Percentiles rank a stretch among this genome's conserved stretches.
Evolutionary conservation across 2,797 vertebrate genomes (phyloP).

Genomic region (Mareca strepera): DNA sequence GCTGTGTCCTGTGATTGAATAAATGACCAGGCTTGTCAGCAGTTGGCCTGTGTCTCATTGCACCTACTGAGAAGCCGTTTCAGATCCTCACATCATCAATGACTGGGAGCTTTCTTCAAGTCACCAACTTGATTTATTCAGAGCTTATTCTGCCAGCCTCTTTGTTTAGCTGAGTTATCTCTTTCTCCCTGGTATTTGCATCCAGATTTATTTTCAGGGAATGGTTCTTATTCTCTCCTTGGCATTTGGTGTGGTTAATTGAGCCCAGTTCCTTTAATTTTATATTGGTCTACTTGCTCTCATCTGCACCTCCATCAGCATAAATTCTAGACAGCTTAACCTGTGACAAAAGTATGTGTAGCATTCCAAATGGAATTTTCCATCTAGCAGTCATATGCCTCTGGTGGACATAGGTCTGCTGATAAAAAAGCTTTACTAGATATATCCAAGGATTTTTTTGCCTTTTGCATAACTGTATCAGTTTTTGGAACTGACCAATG

Average conservation of each 20-base stretch:
- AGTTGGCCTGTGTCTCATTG: neutral
- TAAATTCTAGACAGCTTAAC: neutral
- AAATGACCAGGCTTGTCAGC: neutral
- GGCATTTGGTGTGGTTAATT: neutral
- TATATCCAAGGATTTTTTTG: neutral
- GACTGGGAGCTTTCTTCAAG: neutral
- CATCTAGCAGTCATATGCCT: neutral
- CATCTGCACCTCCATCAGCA: neutral
- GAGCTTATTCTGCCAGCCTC: neutral
- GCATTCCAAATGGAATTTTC: neutral
- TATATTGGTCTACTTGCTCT: neutral
- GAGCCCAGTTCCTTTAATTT: slow-evolving; percentile 35
- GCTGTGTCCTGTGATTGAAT: neutral
- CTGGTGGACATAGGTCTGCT: neutral
- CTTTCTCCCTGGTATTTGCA: neutral
- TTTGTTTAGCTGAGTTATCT: slow-evolving; percentile 32
- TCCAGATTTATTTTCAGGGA: slow-evolving; percentile 10
- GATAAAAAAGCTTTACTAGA: neutral
- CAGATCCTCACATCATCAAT: neutral
- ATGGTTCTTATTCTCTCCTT: neutral
- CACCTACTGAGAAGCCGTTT: neutral
- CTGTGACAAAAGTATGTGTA: neutral
- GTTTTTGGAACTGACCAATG: neutral
- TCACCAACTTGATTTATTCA: neutral
- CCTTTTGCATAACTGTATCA: neutral